A percentile compares a stretch with the other conserved stretches of the same genome.
These are phyloP conservation scores for Blennius ocellaris DNA, from an alignment of 2,113 vertebrate genomes.

Conservation along the genomic window DNA sequence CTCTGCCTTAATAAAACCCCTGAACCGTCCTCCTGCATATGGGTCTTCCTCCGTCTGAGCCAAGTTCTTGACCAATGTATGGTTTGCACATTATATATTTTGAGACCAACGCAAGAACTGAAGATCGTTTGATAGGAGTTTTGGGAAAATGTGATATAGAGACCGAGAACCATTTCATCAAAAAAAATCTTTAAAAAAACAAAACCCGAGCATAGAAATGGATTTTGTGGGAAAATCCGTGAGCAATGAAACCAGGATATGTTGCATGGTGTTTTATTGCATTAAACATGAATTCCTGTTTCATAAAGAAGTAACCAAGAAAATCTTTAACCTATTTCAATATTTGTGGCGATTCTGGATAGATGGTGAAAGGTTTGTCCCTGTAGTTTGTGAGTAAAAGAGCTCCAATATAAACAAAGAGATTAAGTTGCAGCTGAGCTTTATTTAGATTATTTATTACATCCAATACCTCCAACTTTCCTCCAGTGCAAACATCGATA, in stretches of 20 bases:
- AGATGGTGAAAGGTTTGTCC: not conserved
- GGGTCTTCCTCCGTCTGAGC: no score
- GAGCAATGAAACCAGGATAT: not conserved
- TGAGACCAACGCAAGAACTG: not conserved
- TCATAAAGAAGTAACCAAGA: not conserved
- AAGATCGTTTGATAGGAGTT: not conserved
- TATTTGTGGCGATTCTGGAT: not conserved
- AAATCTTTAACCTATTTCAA: slow-evolving; percentile 1
- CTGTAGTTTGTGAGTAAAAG: slow-evolving; percentile 6
- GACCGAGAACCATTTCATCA: not conserved
- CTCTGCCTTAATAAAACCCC: no score
- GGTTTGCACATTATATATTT: not conserved
- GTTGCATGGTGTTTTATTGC: not conserved
- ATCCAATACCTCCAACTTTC: slow-evolving; percentile 28
- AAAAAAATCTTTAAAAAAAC: not conserved
- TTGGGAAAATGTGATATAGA: not conserved
- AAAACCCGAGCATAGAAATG: not conserved
- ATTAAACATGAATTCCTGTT: not conserved
- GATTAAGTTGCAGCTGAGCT: slow-evolving; percentile 19
- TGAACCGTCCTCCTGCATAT: no score
- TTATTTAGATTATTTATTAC: slow-evolving; percentile 28
- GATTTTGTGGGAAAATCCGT: not conserved
- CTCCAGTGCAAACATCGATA: slow-evolving; percentile 53
- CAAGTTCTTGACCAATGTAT: no score
- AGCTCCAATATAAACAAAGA: slow-evolving; percentile 19